Evolutionary conservation across 2,888 invertebrate species (phyloP).

Genomic region (Antheraea yamamai): DNA sequence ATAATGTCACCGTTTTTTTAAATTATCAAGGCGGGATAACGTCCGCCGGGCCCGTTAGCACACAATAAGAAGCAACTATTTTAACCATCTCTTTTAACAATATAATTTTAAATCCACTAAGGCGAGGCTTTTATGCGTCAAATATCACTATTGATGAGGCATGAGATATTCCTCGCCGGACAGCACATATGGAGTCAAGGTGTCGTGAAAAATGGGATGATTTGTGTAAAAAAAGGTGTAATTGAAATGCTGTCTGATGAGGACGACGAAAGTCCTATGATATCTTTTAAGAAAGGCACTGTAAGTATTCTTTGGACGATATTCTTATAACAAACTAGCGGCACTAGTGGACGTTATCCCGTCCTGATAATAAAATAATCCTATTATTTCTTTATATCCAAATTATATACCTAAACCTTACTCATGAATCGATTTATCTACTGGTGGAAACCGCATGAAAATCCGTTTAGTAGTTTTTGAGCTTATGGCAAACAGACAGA

Average conservation of each 20-base stretch:
- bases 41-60: too few relatives aligned
- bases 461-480: too few relatives aligned
- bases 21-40: too few relatives aligned
- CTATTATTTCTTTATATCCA: too few relatives aligned
- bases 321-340: neutral
- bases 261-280: constrained; percentile 79
- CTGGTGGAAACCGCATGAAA: too few relatives aligned
- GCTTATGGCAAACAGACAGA: too few relatives aligned
- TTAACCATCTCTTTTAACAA: neutral
- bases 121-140: constrained; percentile 73
- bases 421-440: too few relatives aligned
- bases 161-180: constrained; percentile 65
- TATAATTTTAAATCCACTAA: constrained; percentile 28
- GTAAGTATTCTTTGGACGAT: constrained; percentile 46
- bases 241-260: constrained; percentile 79
- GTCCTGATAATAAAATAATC: too few relatives aligned
- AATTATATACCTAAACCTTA: too few relatives aligned
- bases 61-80: constrained; percentile 3
- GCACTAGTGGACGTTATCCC: too few relatives aligned
- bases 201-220: constrained; percentile 70
- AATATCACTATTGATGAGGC: constrained; percentile 66
- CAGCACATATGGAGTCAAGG: constrained; percentile 73
- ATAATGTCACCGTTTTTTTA: too few relatives aligned
- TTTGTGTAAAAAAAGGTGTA: constrained; percentile 72
- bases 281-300: constrained; percentile 75